phyloP scores from a whole-genome alignment of 2,888 invertebrate genomes.

The Meteorus cinctellus region DNA sequence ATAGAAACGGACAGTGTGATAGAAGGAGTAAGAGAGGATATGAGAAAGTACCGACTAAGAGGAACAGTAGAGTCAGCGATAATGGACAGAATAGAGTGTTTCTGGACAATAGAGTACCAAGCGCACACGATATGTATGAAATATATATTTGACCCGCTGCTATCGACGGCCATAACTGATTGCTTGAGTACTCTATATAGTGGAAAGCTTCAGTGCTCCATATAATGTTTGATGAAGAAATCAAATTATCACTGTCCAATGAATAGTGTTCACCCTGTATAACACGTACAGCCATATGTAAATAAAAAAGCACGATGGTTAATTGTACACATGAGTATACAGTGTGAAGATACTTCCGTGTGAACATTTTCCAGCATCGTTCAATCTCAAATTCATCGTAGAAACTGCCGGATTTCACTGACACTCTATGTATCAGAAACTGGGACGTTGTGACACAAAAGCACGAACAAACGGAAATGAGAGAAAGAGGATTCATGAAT shows the following conservation, averaged over 20 bases:
- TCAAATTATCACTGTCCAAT: background rate
- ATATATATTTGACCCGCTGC: background rate
- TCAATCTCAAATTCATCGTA: background rate
- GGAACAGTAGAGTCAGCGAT: slow-evolving; percentile 10
- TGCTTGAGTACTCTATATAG: background rate
- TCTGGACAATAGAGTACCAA: slow-evolving; percentile 17
- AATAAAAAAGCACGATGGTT: background rate
- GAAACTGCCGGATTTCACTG: background rate
- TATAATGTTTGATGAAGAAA: background rate
- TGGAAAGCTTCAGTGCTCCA: background rate
- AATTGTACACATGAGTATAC: background rate
- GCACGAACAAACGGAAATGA: background rate
- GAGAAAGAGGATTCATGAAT: background rate
- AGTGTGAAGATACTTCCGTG: background rate
- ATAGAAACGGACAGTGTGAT: background rate
- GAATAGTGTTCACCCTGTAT: too few species aligned
- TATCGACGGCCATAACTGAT: background rate
- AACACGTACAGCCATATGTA: too few species aligned
- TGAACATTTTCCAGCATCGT: background rate
- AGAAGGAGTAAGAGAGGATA: background rate
- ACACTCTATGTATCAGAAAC: background rate
- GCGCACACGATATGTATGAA: slow-evolving; percentile 3
- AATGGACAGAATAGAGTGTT: slow-evolving; percentile 9
- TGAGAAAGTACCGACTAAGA: background rate
- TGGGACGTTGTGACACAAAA: background rate